Conservation (phyloP, 2,888 invertebrate genomes). For the Azorinus chamasolen region DNA sequence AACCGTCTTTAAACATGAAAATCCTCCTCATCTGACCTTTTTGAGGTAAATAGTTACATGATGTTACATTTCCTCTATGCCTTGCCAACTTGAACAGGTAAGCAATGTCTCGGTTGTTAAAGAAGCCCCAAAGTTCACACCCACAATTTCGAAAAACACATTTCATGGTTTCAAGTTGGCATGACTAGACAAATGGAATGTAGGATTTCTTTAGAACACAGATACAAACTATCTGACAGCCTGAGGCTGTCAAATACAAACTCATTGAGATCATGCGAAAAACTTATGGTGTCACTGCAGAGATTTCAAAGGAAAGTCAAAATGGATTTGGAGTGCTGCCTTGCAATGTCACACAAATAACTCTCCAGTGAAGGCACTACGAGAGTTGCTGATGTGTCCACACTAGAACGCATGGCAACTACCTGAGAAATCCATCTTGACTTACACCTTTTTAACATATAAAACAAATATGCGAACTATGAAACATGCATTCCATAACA, state of each 20-base stretch:
- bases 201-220: constrained; percentile 43
- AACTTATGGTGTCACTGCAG: constrained; percentile 35
- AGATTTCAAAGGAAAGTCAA: constrained; percentile 64
- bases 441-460: constrained; percentile 25
- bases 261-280: too few relatives aligned
- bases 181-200: constrained; percentile 29
- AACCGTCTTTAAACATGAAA: constrained; percentile 5
- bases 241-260: too few relatives aligned
- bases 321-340: constrained; percentile 10
- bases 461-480: constrained; percentile 14
- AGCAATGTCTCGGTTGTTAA: too few relatives aligned
- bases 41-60: too few relatives aligned
- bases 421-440: constrained; percentile 11
- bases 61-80: too few relatives aligned
- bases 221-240: too few relatives aligned
- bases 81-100: too few relatives aligned
- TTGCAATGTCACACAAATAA: background rate
- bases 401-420: too few relatives aligned
- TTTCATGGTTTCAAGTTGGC: too few relatives aligned
- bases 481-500: constrained; percentile 2
- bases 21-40: constrained; percentile 1
- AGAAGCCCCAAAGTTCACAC: too few relatives aligned
- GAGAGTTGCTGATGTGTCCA: too few relatives aligned
- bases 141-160: too few relatives aligned
- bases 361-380: background rate